These are phyloP conservation scores for Argynnis bischoffii DNA, from an alignment of 2,888 invertebrate genomes.

Conservation along the genomic window DNA sequence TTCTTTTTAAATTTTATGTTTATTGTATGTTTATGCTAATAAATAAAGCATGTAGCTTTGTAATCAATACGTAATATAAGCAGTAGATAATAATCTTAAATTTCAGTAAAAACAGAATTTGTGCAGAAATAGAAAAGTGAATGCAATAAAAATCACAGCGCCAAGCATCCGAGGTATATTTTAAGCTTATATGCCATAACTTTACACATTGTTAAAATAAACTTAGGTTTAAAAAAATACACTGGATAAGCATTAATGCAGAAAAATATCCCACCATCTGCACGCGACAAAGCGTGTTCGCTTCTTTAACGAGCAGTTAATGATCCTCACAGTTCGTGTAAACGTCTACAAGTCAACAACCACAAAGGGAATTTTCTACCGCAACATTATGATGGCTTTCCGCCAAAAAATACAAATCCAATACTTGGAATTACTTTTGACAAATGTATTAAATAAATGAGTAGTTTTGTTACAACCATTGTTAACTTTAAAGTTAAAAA, in stretches of 20 bases:
- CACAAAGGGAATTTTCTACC: slow-evolving; percentile 34
- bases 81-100: too few species aligned
- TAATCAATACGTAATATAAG: too few species aligned
- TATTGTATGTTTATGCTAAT: too few species aligned
- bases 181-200: too few species aligned
- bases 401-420: slow-evolving; percentile 13
- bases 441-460: background rate
- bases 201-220: too few species aligned
- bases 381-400: slow-evolving; percentile 33
- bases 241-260: slow-evolving; percentile 28
- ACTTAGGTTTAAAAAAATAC: slow-evolving; percentile 14
- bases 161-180: too few species aligned
- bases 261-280: slow-evolving; percentile 24
- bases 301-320: slow-evolving; percentile 38
- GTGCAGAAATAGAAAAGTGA: background rate
- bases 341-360: slow-evolving; percentile 27
- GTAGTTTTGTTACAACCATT: background rate
- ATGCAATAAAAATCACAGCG: too few species aligned
- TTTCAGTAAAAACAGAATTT: too few species aligned
- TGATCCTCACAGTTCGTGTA: slow-evolving; percentile 38
- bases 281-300: slow-evolving; percentile 26
- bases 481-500: background rate
- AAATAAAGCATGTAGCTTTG: too few species aligned
- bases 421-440: slow-evolving; percentile 4
- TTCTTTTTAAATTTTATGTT: background rate